Evolutionary conservation across 1,140 invertebrate genomes (phyloP), one percentile per base, ranked within the genome.

Genomic region (Hyposmocoma kahamanoa): DNA sequence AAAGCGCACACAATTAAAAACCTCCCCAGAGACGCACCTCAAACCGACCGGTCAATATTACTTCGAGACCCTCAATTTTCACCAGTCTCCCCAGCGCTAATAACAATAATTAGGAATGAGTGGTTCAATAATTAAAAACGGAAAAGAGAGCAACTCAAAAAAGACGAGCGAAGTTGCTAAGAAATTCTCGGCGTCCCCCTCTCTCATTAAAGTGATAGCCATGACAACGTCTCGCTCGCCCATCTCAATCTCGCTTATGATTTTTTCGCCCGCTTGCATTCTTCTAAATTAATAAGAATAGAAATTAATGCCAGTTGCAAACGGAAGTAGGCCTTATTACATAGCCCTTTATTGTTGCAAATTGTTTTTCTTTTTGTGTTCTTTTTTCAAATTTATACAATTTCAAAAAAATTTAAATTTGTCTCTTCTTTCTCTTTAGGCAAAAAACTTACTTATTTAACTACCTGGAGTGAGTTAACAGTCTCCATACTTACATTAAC

Each of bases 121-220:
- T 87, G 86, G 84, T 87, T 86, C 84, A 80, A 87, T 87, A 87
- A 87, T 87, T 87, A 87, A 87, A 87, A 87, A 87, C 84, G 86
- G 86, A 86, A 83, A 84, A 84, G 77, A 82, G 79, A 76, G 66
- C 68, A 68, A 72, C 69, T 67, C 64, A 67, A 70, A 80, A 83
- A 81, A 83, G 71, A 74, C 74, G 66, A 42, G 39, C 36, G 45
- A 51, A 59, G 41, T 42, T 61, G 53, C 58, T 67, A 78, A 83
- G 65, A 71, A 76, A 77, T 42, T 67, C 10, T 43, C 38, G 47
- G 42, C 42, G 43, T 51, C 62, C 69, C 68, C 47, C 65, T 67
- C 55, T 66, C 47, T 58, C 32, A 36, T 36, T 36, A 36, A 36
- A 17, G 32, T 13, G 32, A 36, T 36, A 36, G 18, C 32, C 32